These are phyloP conservation scores for Carcinoscorpius rotundicauda DNA, from an alignment of 1,140 invertebrate species.

Conservation along the genomic window DNA sequence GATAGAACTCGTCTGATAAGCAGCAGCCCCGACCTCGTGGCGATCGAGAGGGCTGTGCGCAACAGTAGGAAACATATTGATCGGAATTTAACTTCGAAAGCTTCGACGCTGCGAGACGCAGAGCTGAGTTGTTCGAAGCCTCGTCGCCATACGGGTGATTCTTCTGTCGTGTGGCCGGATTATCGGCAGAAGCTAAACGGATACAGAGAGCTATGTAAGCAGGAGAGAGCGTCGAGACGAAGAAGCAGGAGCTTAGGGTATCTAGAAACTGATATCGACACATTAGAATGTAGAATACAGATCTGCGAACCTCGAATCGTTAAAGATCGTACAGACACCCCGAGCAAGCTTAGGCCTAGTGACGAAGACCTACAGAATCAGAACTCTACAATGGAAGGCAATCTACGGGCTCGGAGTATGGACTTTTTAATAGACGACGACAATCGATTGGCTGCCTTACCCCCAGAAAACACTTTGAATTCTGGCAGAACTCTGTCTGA, in stretches of 20 bases:
- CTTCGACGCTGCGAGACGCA: neutral
- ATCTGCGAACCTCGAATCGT: neutral
- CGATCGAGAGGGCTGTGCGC: constrained; percentile 17
- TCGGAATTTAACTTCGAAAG: neutral
- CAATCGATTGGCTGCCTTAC: constrained; percentile 65
- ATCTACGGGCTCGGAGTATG: constrained; percentile 61
- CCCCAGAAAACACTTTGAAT: constrained; percentile 80
- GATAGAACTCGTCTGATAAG: constrained; percentile 13
- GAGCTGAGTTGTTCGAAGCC: neutral
- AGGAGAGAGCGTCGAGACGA: neutral
- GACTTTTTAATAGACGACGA: constrained; percentile 84
- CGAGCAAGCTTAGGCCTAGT: neutral
- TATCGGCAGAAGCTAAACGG: neutral
- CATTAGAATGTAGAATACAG: constrained; percentile 22
- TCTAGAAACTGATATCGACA: constrained; percentile 76
- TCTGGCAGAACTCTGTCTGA: constrained; percentile 51
- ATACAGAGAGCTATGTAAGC: neutral
- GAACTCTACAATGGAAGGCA: too few relatives aligned
- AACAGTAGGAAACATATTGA: neutral
- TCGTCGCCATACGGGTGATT: neutral
- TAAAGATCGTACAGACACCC: constrained; percentile 25
- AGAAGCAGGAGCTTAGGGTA: constrained; percentile 37
- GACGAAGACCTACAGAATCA: too few relatives aligned
- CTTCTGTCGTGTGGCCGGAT: neutral
- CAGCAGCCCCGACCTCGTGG: constrained; percentile 18